Conservation (phyloP, 2,113 vertebrate species). For the Heterotilapia buettikoferi region DNA sequence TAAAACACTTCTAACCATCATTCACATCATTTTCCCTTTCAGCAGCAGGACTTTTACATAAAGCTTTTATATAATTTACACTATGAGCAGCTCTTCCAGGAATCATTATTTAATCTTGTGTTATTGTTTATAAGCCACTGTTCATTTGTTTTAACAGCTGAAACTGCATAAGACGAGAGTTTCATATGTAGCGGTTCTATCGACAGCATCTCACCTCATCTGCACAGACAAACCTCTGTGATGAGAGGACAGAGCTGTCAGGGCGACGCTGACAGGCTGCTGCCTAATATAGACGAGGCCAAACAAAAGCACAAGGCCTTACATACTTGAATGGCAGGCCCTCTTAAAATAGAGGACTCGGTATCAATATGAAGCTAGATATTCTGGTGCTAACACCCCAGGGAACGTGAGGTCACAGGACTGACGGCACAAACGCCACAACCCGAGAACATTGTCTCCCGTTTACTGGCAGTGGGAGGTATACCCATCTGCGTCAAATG, state of each 20-base stretch:
- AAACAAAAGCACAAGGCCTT: slow-evolving; percentile 45
- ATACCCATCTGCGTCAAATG: slow-evolving; percentile 27
- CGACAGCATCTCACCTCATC: neutral
- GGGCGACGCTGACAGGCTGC: slow-evolving; percentile 28
- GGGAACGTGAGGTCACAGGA: slow-evolving; percentile 46
- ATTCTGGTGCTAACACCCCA: slow-evolving; percentile 25
- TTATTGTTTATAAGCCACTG: neutral
- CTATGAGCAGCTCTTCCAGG: neutral
- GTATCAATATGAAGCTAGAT: slow-evolving; percentile 22
- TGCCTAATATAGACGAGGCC: slow-evolving; percentile 38
- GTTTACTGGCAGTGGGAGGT: slow-evolving; percentile 24
- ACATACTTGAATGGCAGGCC: slow-evolving; percentile 5
- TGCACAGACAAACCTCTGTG: neutral
- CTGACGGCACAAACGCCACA: slow-evolving; percentile 2
- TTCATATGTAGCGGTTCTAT: neutral
- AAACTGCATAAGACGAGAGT: neutral
- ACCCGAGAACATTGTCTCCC: slow-evolving; percentile 40
- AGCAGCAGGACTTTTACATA: neutral
- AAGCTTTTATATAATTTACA: neutral
- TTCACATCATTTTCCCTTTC: neutral
- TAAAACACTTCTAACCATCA: neutral
- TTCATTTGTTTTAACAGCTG: neutral
- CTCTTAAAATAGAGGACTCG: slow-evolving; percentile 45
- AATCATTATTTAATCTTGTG: neutral
- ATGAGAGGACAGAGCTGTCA: slow-evolving; percentile 20